Conservation (phyloP, 2,113 vertebrate genomes). For the Acinonyx jubatus region DNA sequence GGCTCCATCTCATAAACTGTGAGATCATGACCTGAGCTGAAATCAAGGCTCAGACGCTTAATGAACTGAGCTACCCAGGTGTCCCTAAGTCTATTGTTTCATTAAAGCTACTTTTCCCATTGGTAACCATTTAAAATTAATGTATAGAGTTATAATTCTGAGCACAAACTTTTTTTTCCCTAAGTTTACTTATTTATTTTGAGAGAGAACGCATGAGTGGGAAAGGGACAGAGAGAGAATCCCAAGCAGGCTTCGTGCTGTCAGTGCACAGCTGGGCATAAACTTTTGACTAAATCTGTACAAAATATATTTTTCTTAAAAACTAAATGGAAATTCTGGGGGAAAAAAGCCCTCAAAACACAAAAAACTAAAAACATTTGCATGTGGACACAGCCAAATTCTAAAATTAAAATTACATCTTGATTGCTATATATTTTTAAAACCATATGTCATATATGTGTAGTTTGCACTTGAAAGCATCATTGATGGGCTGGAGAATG, state of each 20-base stretch:
- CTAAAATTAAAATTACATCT: conserved; percentile 62
- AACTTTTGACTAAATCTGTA: neutral
- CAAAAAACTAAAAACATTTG: conserved; percentile 43
- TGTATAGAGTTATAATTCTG: neutral
- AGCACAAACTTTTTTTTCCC: neutral
- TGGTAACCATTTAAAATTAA: conserved; percentile 37
- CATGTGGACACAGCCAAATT: conserved; percentile 51
- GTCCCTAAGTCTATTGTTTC: conserved; percentile 6
- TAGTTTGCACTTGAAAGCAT: neutral
- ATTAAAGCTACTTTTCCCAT: neutral
- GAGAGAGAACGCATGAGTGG: too few relatives aligned
- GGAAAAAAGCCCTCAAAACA: neutral
- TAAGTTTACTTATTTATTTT: too few relatives aligned
- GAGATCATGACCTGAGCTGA: too few relatives aligned
- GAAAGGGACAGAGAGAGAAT: too few relatives aligned
- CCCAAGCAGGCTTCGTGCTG: too few relatives aligned
- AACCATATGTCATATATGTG: conserved; percentile 38
- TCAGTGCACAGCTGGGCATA: neutral
- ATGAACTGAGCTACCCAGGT: too few relatives aligned
- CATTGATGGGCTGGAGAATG: neutral
- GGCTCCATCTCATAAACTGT: too few relatives aligned
- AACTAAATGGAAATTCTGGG: neutral
- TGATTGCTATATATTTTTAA: conserved; percentile 53
- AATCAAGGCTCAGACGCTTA: too few relatives aligned
- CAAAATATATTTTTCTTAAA: conserved; percentile 45